Conservation (phyloP, 2,797 vertebrate genomes). For the Sebastiscus tertius region DNA sequence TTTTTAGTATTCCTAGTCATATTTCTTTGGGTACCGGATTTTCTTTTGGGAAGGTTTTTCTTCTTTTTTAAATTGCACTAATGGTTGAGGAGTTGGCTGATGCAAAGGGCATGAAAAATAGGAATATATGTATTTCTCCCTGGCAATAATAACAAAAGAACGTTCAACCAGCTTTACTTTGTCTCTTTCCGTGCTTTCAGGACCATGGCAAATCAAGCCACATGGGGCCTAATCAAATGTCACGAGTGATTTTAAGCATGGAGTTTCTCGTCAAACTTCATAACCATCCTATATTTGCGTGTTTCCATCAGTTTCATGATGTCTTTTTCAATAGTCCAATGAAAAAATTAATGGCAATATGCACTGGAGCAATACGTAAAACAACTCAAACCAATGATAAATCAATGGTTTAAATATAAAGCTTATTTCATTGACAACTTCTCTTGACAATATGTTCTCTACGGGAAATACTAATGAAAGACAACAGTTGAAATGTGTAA, state of each 20-base stretch:
- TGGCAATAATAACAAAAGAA: slow-evolving; percentile 20
- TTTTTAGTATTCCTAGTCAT: slow-evolving; percentile 30
- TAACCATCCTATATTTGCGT: neutral
- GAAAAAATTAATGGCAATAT: neutral
- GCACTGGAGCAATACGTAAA: neutral
- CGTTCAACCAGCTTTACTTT: slow-evolving; percentile 10
- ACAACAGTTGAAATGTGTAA: neutral
- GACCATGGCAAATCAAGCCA: slow-evolving; percentile 41
- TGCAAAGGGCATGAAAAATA: slow-evolving; percentile 19
- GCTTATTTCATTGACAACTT: neutral
- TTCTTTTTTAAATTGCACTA: slow-evolving; percentile 33
- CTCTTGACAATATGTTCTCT: neutral
- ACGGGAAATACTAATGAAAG: neutral
- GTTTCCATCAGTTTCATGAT: slow-evolving; percentile 3
- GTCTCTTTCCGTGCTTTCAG: slow-evolving; percentile 23
- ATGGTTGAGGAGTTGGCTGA: slow-evolving; percentile 10
- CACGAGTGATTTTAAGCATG: slow-evolving; percentile 24
- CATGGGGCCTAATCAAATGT: slow-evolving; percentile 44
- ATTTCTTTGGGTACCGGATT: slow-evolving; percentile 40
- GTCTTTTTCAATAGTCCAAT: neutral
- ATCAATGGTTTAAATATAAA: neutral
- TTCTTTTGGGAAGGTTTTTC: slow-evolving; percentile 5
- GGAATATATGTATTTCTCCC: slow-evolving; percentile 5
- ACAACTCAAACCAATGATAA: neutral
- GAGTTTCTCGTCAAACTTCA: slow-evolving; percentile 24